Percentiles rank a stretch among this genome's conserved stretches.
Evolutionary conservation across 2,797 vertebrate species (phyloP).

Genomic region (Caiman crocodilus): DNA sequence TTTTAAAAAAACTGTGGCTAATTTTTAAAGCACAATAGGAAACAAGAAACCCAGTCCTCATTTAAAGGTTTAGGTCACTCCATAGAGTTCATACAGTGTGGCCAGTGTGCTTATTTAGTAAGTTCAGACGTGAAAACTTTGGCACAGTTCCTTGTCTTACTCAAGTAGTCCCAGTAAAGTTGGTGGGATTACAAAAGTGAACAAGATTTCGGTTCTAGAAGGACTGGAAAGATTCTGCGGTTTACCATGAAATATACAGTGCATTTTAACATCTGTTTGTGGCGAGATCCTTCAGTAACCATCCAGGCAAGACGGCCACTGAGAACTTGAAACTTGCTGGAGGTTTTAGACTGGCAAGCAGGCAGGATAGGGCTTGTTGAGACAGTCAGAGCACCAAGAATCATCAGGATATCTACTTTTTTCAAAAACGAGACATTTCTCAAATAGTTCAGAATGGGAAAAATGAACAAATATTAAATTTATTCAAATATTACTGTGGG

Average conservation of each 20-base stretch:
- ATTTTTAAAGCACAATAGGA: background rate
- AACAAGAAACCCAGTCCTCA: background rate
- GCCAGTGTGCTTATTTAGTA: background rate
- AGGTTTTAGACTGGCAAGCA: background rate
- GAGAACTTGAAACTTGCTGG: background rate
- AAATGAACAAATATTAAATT: background rate
- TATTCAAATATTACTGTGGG: background rate
- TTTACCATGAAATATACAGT: background rate
- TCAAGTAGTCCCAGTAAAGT: background rate
- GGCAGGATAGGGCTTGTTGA: background rate
- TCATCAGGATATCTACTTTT: background rate
- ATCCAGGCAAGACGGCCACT: background rate
- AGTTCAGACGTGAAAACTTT: background rate
- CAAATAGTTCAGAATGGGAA: background rate
- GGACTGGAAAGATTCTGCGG: background rate
- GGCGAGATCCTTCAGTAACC: background rate
- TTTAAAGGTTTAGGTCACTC: background rate
- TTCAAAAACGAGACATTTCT: background rate
- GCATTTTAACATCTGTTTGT: background rate
- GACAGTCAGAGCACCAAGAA: background rate
- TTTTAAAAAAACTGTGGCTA: no score
- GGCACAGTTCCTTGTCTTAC: background rate
- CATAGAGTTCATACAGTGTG: background rate
- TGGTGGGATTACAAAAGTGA: background rate
- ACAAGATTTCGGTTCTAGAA: background rate